Base-by-base conservation (phyloP, 2,888 invertebrate species). In the Hofmannophila pseudospretella region DNA sequence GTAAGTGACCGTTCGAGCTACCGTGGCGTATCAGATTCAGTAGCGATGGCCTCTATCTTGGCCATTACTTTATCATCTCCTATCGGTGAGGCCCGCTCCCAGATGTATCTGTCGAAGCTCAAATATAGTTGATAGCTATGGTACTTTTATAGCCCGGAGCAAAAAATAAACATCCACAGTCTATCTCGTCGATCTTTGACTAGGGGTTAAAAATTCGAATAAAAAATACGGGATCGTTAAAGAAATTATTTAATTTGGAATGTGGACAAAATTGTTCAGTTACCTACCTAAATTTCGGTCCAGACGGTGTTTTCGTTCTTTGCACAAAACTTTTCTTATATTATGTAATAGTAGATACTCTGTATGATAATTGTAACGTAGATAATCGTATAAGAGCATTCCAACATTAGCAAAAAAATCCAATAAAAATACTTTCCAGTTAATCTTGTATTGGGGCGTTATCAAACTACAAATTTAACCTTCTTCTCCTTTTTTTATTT, bases 1-100 rank as follows among this genome's bases (percentile, higher is more conserved):
- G 64, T 66, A 63, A 67, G 64, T 64, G 64, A 63, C 63, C 58
- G 68, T 62, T 60, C 61, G 55, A 51, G 68, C 76, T 75, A 72
- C 77, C 58, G 76, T 75, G 50, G 57, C 57, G 57, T 73, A 76
- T 76, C 77, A 76, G 75, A 78, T 79, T 73, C 84, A 64, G 81
- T 80, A 82, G 84, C 80, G 39, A 53, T 54, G 48, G 45, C 49
- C 35, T 46, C 54, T 72, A 75, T 73, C 69, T 57, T 57, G 61
- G 53, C 71, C 79, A 79, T 81, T 80, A 81, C 73, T 77, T 76
- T 79, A 79, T 78, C 78, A 75, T 76, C 67, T 71, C 73, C 67
- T 77, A 80, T 80, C 80, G 68, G 52, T 1, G n/a, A 10, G n/a
- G 9, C 8, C 55, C 58, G 56, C 67, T 16, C 16, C 60, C 67